Percentiles rank a stretch among this genome's conserved stretches.
Conservation (phyloP, 2,113 vertebrate species). For the Prionailurus bengalensis region DNA sequence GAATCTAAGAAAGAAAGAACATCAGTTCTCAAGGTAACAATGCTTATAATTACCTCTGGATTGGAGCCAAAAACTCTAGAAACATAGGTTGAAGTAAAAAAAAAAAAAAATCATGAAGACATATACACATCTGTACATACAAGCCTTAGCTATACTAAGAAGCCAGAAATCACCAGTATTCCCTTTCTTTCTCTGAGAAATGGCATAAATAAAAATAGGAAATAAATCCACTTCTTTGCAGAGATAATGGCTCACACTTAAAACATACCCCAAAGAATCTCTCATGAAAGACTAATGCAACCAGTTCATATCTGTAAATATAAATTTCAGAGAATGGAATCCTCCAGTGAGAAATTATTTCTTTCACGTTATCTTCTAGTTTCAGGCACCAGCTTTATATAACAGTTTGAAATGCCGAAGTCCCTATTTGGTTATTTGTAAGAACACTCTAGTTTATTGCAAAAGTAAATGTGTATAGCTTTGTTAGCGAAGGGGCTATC, state of each 20-base stretch:
- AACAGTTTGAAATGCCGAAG: conserved; percentile 26
- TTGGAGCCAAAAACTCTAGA: conserved; percentile 28
- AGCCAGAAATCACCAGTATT: neutral
- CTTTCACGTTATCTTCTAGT: conserved; percentile 76
- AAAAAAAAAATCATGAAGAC: neutral
- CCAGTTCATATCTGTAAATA: conserved; percentile 74
- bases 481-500: conserved; percentile 69
- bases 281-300: conserved; percentile 66
- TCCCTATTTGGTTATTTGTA: conserved; percentile 73
- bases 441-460: conserved; percentile 55
- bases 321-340: conserved; percentile 76
- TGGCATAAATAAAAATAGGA: conserved; percentile 11
- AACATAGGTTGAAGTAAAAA: neutral
- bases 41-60: neutral
- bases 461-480: conserved; percentile 25
- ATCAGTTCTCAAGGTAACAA: neutral
- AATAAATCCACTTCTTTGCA: conserved; percentile 70
- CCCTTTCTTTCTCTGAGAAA: conserved; percentile 55
- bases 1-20: neutral
- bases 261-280: conserved; percentile 69
- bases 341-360: conserved; percentile 83
- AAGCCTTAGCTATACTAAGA: neutral
- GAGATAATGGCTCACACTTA: conserved; percentile 85
- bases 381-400: conserved; percentile 76
- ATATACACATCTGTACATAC: too few species aligned